Evolutionary conservation across 2,797 vertebrate species (phyloP).

Genomic region (Bucorvus abyssinicus): DNA sequence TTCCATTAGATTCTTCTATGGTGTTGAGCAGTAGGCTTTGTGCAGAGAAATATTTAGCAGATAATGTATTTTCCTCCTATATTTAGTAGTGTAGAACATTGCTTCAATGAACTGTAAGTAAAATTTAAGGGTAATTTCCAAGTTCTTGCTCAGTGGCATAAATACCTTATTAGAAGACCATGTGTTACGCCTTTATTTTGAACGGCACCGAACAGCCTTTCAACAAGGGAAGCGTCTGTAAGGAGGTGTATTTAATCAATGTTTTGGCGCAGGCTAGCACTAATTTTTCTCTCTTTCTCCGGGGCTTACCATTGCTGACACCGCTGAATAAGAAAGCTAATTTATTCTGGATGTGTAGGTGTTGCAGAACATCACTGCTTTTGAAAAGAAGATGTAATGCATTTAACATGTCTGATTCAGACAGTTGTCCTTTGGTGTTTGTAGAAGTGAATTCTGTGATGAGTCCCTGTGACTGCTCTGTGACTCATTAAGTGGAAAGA

Average conservation of each 20-base stretch:
- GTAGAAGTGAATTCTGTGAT: slow-evolving; percentile 45
- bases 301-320: slow-evolving; percentile 41
- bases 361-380: slow-evolving; percentile 45
- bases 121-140: not conserved
- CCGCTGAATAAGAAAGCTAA: slow-evolving; percentile 59
- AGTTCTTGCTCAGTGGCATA: not conserved
- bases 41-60: not conserved
- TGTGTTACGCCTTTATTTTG: not conserved
- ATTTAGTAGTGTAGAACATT: not conserved
- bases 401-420: slow-evolving; percentile 67
- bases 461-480: slow-evolving; percentile 25
- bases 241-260: slow-evolving; percentile 37
- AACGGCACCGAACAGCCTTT: not conserved
- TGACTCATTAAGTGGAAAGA: slow-evolving; percentile 59
- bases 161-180: not conserved
- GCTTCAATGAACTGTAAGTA: not conserved
- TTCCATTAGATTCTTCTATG: not conserved
- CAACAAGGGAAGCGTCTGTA: not conserved
- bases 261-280: slow-evolving; percentile 36
- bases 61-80: not conserved
- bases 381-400: slow-evolving; percentile 49
- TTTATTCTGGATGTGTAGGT: slow-evolving; percentile 71
- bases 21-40: not conserved
- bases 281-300: slow-evolving; percentile 50
- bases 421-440: slow-evolving; percentile 56